Evolutionary conservation across 1,140 invertebrate genomes (phyloP), one percentile per base, ranked within the genome.

Genomic region (Bathynomus jamesi): DNA sequence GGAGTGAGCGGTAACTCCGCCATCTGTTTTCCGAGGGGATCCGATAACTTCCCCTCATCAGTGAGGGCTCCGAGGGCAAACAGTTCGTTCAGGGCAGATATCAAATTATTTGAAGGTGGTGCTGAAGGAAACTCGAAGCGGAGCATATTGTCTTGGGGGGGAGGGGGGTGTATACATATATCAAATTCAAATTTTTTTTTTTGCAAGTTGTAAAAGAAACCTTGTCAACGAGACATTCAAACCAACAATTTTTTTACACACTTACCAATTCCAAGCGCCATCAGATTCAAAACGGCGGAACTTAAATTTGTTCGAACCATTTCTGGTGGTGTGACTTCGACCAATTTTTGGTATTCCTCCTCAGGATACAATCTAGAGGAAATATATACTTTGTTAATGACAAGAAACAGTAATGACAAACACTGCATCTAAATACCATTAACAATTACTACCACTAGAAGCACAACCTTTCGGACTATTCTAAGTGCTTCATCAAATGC

Each of bases 1-100:
- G 96, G 94, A 72, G 87, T 85, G 0, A 99, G 81, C 0, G 97
- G 95, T 80, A 99, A 88, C 82, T 99, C 96, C 0, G 95, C 94
- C 88, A 99, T 95, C 71, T 88, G 86, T 31, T 87, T 83, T 0
- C 96, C 96, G 0, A 94, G 81, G 0, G 90, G 91, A 62, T 86
- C 83, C 0, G 94, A 98, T 40, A 99, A 81, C 72, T 88, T 83
- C 0, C 93, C 94, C 62, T 87, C 80, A 32, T 89, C 87, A 80
- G 97, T 91, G 4, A 99, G 85, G 0, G 92, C 92, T 72, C 86
- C 86, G 21, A 99, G 81, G 0, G 96, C 95, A 83, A 90, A 96
- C 0, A 99, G 83, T 4, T 94, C 85, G 82, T 99, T 95, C 28
- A 99, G 78, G 0, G 90, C 92, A 28, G 88, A 83, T 0, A 95